phyloP scores from a whole-genome alignment of 2,888 invertebrate species.

The Eupithecia insigniata region DNA sequence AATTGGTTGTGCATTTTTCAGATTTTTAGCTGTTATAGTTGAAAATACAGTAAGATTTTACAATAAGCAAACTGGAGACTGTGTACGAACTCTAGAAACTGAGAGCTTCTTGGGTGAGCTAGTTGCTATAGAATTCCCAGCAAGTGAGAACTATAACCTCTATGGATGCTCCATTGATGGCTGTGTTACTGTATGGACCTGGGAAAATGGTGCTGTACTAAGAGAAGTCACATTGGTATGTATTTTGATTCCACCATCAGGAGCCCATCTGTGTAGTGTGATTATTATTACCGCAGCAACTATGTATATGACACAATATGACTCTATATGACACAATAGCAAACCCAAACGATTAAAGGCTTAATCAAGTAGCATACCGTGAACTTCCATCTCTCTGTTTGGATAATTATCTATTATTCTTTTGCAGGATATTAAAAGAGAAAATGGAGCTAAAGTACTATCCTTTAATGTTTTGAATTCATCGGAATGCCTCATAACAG shows the following conservation, averaged over 20 bases:
- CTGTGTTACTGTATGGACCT: conserved; percentile 74
- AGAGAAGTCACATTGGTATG: conserved; percentile 56
- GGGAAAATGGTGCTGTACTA: conserved; percentile 78
- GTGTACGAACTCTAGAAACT: conserved; percentile 71
- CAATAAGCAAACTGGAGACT: conserved; percentile 75
- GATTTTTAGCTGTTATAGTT: conserved; percentile 74
- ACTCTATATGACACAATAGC: background rate
- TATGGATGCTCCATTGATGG: conserved; percentile 75
- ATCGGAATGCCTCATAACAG: conserved; percentile 69
- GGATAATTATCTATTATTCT: background rate
- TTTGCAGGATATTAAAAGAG: conserved; percentile 68
- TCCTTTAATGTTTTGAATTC: conserved; percentile 72
- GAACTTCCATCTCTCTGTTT: background rate
- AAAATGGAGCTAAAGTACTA: conserved; percentile 54
- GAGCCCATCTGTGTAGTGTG: too few species aligned
- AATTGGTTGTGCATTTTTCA: conserved; percentile 50
- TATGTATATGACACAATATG: background rate
- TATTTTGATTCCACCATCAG: background rate
- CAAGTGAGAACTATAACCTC: conserved; percentile 73
- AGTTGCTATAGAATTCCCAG: conserved; percentile 70
- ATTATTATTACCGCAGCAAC: background rate
- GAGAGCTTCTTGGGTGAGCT: conserved; percentile 64
- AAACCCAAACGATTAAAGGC: too few species aligned
- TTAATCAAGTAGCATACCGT: too few species aligned
- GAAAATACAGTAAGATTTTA: conserved; percentile 76